These are phyloP conservation scores for Montipora cactus DNA, from an alignment of 64 coral and sea anemone genomes.

Conservation along the genomic window DNA sequence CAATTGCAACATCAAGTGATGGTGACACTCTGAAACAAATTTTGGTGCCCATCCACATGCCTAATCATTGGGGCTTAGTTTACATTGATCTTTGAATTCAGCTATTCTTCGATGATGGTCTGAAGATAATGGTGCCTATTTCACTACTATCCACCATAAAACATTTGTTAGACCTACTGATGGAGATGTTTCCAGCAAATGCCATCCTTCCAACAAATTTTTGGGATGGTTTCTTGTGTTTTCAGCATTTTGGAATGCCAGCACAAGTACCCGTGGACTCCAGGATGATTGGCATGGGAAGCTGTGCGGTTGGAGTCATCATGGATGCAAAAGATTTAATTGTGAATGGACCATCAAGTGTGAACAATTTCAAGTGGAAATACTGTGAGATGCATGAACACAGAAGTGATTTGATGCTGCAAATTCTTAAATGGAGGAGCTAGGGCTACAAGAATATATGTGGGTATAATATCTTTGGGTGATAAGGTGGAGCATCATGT, in stretches of 20 bases:
- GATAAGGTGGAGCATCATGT: too few species aligned
- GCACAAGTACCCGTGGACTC: background rate
- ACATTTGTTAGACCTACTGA: too few species aligned
- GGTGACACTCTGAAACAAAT: too few species aligned
- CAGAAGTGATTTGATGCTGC: slow-evolving; percentile 18
- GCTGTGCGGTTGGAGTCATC: slow-evolving; percentile 52
- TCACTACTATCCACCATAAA: too few species aligned
- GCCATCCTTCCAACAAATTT: background rate
- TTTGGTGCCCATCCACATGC: too few species aligned
- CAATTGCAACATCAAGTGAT: too few species aligned
- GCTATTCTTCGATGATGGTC: too few species aligned
- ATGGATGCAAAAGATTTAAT: slow-evolving; percentile 51
- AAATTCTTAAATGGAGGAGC: slow-evolving; percentile 30
- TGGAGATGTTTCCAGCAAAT: too few species aligned
- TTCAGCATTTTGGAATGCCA: slow-evolving; percentile 46
- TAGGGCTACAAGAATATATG: too few species aligned
- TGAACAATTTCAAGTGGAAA: slow-evolving; percentile 21
- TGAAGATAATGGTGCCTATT: background rate
- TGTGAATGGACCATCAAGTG: background rate
- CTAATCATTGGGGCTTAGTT: too few species aligned
- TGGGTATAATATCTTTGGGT: too few species aligned
- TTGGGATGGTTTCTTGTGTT: background rate
- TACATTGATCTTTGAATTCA: too few species aligned
- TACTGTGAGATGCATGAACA: slow-evolving; percentile 31
- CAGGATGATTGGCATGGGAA: slow-evolving; percentile 20